Conservation (phyloP, 2,113 vertebrate genomes). For the Rhea pennata region DNA sequence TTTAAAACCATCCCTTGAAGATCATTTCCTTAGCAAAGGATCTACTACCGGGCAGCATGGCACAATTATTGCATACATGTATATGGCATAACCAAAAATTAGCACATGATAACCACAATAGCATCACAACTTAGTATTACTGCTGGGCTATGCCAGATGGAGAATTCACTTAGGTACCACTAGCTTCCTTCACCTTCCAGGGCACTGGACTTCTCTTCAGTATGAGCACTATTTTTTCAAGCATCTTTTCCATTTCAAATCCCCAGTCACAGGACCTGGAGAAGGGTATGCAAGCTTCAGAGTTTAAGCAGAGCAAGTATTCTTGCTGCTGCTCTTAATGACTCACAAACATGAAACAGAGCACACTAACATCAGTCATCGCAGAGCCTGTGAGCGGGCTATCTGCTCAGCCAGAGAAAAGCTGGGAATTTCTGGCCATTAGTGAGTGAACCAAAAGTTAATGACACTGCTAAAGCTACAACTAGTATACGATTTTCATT, state of each 20-base stretch:
- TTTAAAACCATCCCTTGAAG: not conserved
- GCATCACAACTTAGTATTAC: not conserved
- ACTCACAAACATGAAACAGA: not conserved
- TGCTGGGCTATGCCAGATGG: not conserved
- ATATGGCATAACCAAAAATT: not conserved
- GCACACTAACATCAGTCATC: not conserved
- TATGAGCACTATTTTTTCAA: not conserved
- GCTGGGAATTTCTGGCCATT: not conserved
- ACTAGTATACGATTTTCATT: not conserved
- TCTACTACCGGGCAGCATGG: not conserved
- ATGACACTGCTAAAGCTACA: not conserved
- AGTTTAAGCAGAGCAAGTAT: not conserved
- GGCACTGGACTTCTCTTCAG: not conserved
- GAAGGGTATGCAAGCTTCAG: not conserved
- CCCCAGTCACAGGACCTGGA: not conserved
- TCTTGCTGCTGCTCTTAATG: not conserved
- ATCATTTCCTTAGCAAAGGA: not conserved
- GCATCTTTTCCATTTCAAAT: not conserved
- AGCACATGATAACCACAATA: not conserved
- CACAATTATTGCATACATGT: not conserved
- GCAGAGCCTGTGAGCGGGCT: not conserved
- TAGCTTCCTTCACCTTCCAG: not conserved
- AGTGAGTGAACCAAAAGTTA: not conserved
- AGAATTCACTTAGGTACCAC: not conserved
- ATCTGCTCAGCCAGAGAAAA: not conserved